Percentiles rank a stretch among this genome's conserved stretches.
phyloP scores from a whole-genome alignment of 2,797 vertebrate species.

The Thalassophryne amazonica region DNA sequence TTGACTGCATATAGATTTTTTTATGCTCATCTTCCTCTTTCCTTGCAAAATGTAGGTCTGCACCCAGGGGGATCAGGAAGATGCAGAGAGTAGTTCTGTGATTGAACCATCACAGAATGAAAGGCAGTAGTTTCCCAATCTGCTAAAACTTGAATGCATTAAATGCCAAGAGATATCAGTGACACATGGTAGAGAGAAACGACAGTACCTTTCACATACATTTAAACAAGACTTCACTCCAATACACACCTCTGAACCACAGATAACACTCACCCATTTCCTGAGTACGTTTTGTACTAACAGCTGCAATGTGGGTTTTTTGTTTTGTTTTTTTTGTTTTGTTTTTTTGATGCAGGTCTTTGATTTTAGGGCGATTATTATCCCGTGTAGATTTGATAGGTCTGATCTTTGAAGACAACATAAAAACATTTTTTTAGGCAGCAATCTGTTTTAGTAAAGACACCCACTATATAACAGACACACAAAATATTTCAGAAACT shows the following conservation, averaged over 20 bases:
- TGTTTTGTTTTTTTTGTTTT: too few species aligned
- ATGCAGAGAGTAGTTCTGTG: not conserved
- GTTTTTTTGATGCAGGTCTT: slow-evolving; percentile 13
- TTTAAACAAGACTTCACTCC: slow-evolving; percentile 28
- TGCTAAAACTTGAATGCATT: slow-evolving; percentile 10
- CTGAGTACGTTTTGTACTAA: slow-evolving; percentile 38
- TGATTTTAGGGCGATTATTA: slow-evolving; percentile 43
- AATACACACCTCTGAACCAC: slow-evolving; percentile 41
- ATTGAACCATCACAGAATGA: slow-evolving; percentile 9
- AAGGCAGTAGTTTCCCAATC: not conserved
- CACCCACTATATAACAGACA: too few species aligned
- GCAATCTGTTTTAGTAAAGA: not conserved
- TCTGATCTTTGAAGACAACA: slow-evolving; percentile 5
- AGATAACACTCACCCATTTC: slow-evolving; percentile 45
- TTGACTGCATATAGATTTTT: too few species aligned
- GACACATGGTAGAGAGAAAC: slow-evolving; percentile 2
- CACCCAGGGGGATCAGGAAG: not conserved
- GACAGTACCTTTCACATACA: slow-evolving; percentile 22
- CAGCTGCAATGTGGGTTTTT: slow-evolving; percentile 26
- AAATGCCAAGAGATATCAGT: slow-evolving; percentile 17
- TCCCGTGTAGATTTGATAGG: slow-evolving; percentile 21
- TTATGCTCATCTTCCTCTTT: too few species aligned
- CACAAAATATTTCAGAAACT: too few species aligned
- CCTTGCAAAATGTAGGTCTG: not conserved
- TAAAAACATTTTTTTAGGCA: slow-evolving; percentile 7